phyloP scores from a whole-genome alignment of 2,797 vertebrate genomes.

The Periophthalmus magnuspinnatus region DNA sequence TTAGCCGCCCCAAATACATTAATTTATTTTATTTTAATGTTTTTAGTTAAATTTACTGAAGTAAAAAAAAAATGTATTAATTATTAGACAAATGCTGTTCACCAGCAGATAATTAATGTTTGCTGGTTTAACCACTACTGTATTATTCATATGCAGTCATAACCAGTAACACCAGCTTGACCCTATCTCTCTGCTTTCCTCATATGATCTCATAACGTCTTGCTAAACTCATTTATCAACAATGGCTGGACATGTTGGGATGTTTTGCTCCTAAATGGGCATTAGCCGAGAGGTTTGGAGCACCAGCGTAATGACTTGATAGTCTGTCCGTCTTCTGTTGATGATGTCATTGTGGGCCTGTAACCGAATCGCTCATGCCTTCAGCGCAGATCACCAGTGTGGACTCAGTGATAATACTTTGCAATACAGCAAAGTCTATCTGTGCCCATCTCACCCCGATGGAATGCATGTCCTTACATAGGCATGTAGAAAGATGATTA shows the following conservation, averaged over 20 bases:
- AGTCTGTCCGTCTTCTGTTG: conserved; percentile 57
- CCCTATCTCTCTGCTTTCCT: not conserved
- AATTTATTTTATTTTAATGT: too few species aligned
- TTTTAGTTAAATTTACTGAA: too few species aligned
- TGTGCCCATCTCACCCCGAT: conserved; percentile 67
- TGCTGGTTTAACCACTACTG: too few species aligned
- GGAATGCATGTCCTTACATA: conserved; percentile 76
- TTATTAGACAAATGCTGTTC: too few species aligned
- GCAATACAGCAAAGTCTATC: conserved; percentile 57
- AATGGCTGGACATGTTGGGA: conserved; percentile 45
- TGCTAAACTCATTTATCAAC: conserved; percentile 40
- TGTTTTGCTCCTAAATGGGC: conserved; percentile 62
- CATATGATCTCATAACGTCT: conserved; percentile 42
- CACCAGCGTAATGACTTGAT: conserved; percentile 49
- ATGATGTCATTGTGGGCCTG: conserved; percentile 66
- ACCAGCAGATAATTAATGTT: too few species aligned
- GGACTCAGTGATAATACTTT: conserved; percentile 65
- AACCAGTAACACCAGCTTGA: not conserved
- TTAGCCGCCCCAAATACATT: too few species aligned
- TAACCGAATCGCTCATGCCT: conserved; percentile 61
- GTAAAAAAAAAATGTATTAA: too few species aligned
- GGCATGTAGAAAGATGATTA: conserved; percentile 52
- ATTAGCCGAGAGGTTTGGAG: conserved; percentile 56
- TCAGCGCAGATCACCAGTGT: conserved; percentile 50
- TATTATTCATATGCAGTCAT: not conserved